These are phyloP conservation scores for Onchidella celtica DNA, from an alignment of 2,888 invertebrate species.

Conservation along the genomic window DNA sequence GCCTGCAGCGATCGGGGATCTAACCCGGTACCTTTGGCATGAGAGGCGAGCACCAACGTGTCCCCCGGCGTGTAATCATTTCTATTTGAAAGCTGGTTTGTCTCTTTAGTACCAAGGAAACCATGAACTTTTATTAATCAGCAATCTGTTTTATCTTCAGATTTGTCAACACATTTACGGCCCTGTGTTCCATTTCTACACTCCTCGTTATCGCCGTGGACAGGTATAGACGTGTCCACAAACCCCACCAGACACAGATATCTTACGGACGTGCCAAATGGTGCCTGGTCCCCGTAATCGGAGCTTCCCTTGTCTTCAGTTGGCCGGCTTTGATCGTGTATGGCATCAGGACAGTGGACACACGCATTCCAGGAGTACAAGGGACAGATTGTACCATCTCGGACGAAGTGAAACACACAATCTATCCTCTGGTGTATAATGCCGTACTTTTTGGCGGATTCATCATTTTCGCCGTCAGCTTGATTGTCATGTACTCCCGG, in stretches of 20 bases:
- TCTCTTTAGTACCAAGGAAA: too few relatives aligned
- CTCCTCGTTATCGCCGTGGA: slow-evolving; percentile 65
- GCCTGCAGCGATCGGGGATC: too few relatives aligned
- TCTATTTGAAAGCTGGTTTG: too few relatives aligned
- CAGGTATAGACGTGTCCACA: slow-evolving; percentile 67
- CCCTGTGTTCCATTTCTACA: slow-evolving; percentile 59
- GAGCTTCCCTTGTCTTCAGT: slow-evolving; percentile 56
- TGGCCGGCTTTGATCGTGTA: slow-evolving; percentile 64
- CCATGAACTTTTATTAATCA: too few relatives aligned
- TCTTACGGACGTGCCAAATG: slow-evolving; percentile 57
- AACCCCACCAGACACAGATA: slow-evolving; percentile 63
- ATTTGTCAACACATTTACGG: slow-evolving; percentile 57
- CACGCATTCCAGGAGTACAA: slow-evolving; percentile 54
- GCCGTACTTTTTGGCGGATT: slow-evolving; percentile 60
- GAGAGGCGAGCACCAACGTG: too few relatives aligned
- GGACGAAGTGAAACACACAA: slow-evolving; percentile 53
- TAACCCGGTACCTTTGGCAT: too few relatives aligned
- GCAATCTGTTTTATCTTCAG: slow-evolving; percentile 29
- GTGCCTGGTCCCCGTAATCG: slow-evolving; percentile 8
- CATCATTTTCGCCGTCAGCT: slow-evolving; percentile 51
- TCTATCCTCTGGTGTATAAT: slow-evolving; percentile 62
- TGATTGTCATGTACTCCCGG: slow-evolving; percentile 61
- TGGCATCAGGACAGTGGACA: slow-evolving; percentile 58
- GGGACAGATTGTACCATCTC: slow-evolving; percentile 68
- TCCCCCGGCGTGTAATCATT: too few relatives aligned